Evolutionary conservation across 2,888 invertebrate species (phyloP).

Genomic region (Temnothorax unifasciatus): DNA sequence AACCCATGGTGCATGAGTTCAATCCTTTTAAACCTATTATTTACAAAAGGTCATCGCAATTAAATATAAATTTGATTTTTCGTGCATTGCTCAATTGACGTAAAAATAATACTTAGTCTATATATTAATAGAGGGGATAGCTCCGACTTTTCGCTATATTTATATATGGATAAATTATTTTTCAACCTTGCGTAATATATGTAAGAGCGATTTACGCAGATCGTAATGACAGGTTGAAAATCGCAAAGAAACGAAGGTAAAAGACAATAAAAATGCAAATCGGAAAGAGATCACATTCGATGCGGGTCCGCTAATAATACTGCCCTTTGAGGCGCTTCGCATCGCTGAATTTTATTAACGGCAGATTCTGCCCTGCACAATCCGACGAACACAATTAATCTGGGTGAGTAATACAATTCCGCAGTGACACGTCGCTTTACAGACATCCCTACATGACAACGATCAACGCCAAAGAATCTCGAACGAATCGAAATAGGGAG

Average conservation of each 20-base stretch:
- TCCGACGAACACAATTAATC: conserved; percentile 54
- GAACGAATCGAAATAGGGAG: conserved; percentile 27
- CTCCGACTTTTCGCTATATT: background rate
- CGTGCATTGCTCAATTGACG: background rate
- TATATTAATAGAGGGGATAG: conserved; percentile 5
- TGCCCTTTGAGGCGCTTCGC: conserved; percentile 33
- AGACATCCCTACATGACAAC: conserved; percentile 49
- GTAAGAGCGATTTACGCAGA: background rate
- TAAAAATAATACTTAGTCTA: conserved; percentile 7
- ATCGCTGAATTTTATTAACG: conserved; percentile 37
- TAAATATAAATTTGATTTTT: conserved; percentile 1
- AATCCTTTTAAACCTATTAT: conserved; percentile 20
- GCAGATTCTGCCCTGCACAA: conserved; percentile 38
- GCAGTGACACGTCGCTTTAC: conserved; percentile 52
- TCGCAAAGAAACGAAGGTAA: background rate
- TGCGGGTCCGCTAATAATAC: conserved; percentile 10
- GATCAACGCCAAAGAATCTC: conserved; percentile 42
- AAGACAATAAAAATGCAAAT: conserved; percentile 12
- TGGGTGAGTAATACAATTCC: conserved; percentile 60
- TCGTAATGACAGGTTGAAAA: background rate
- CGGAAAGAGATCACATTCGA: background rate
- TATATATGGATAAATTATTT: background rate
- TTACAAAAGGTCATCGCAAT: conserved; percentile 2
- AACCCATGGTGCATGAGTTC: background rate
- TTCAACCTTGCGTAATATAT: background rate